Conservation (phyloP, 2,888 invertebrate species). For the Eristalinus sepulchralis region DNA sequence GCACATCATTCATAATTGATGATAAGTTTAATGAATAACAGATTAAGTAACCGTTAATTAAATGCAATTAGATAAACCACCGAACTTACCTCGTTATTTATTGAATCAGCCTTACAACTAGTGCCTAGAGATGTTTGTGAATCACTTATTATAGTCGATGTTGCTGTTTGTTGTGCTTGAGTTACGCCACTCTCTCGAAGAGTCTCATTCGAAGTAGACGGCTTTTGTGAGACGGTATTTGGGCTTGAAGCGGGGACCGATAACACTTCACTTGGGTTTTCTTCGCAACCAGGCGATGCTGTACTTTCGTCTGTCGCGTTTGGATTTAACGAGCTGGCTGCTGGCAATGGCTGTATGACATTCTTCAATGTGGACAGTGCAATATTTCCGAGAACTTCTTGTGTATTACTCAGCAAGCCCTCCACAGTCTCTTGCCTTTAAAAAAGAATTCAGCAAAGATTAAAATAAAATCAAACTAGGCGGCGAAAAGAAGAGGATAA, state of each 20-base stretch:
- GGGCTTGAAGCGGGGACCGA: neutral
- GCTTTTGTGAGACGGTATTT: conserved; percentile 75
- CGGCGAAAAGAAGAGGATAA: neutral
- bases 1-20: no score
- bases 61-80: no score
- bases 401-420: conserved; percentile 85
- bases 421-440: conserved; percentile 86
- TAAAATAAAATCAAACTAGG: neutral
- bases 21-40: no score
- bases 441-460: conserved; percentile 14
- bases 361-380: conserved; percentile 83
- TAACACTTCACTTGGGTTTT: conserved; percentile 8
- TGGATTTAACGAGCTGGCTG: conserved; percentile 52
- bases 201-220: conserved; percentile 79
- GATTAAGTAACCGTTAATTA: no score
- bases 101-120: conserved; percentile 62
- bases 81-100: conserved; percentile 68
- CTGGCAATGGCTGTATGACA: conserved; percentile 79
- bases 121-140: conserved; percentile 59
- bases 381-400: conserved; percentile 85
- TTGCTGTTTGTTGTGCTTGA: conserved; percentile 39
- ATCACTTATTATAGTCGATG: conserved; percentile 44
- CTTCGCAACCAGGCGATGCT: neutral
- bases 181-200: conserved; percentile 78
- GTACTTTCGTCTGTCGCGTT: conserved; percentile 6